A percentile compares a stretch with the other conserved stretches of the same genome.
Conservation (phyloP, 1,140 invertebrate species). For the Scaptomyza hsui region DNA sequence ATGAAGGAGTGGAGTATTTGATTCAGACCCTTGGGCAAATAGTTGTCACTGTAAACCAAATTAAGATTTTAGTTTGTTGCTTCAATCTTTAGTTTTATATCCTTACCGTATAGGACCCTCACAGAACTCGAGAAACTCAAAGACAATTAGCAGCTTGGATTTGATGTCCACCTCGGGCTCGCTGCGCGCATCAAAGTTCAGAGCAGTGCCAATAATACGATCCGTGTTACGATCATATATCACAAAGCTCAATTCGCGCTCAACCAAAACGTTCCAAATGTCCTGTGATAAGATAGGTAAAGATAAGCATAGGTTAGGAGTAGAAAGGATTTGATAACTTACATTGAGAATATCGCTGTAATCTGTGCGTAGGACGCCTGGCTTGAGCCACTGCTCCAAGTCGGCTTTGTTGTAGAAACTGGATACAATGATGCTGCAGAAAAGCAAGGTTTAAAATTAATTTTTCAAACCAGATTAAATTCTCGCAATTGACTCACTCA, state of each 20-base stretch:
- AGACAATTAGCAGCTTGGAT: slow-evolving; percentile 89
- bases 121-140: slow-evolving; percentile 91
- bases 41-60: slow-evolving; percentile 84
- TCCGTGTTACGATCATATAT: slow-evolving; percentile 83
- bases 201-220: slow-evolving; percentile 86
- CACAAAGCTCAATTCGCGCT: slow-evolving; percentile 89
- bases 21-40: slow-evolving; percentile 88
- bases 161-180: slow-evolving; percentile 89
- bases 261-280: slow-evolving; percentile 87
- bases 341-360: slow-evolving; percentile 88
- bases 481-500: no score
- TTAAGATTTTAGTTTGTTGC: background rate
- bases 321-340: slow-evolving; percentile 16
- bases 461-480: no score
- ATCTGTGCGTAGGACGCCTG: slow-evolving; percentile 87
- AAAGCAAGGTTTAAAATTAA: background rate
- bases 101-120: slow-evolving; percentile 89
- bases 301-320: background rate
- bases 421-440: slow-evolving; percentile 90
- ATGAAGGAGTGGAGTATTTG: slow-evolving; percentile 92
- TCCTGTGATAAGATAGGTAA: slow-evolving; percentile 67
- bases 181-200: slow-evolving; percentile 92
- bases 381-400: slow-evolving; percentile 90
- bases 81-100: background rate
- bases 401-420: slow-evolving; percentile 94